These are phyloP conservation scores for Argyresthia goedartella DNA, from an alignment of 2,888 invertebrate genomes.

Conservation along the genomic window DNA sequence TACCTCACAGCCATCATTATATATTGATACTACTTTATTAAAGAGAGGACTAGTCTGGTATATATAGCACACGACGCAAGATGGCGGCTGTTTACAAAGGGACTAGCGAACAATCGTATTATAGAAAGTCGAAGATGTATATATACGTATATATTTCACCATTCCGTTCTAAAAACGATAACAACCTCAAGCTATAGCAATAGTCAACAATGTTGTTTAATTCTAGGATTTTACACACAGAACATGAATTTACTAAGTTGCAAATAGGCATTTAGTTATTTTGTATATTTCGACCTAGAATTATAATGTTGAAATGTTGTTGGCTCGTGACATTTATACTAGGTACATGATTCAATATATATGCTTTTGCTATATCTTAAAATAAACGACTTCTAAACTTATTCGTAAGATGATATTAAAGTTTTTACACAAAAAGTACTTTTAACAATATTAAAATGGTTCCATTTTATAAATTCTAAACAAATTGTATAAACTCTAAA, in stretches of 20 bases:
- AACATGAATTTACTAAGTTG: constrained; percentile 44
- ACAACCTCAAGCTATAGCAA: constrained; percentile 72
- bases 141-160: constrained; percentile 42
- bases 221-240: constrained; percentile 63
- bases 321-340: neutral
- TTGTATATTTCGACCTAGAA: constrained; percentile 2
- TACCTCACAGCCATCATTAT: constrained; percentile 72
- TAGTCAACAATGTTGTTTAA: constrained; percentile 68
- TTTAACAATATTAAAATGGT: constrained; percentile 1
- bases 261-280: constrained; percentile 27
- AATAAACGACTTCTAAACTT: neutral
- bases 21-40: constrained; percentile 69
- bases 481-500: neutral
- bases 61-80: constrained; percentile 43
- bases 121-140: constrained; percentile 19
- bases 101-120: constrained; percentile 62
- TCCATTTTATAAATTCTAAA: neutral
- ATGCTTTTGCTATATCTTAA: neutral
- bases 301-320: neutral
- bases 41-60: constrained; percentile 62
- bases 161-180: constrained; percentile 67
- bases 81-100: constrained; percentile 66
- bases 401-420: neutral
- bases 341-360: neutral
- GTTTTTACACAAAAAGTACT: neutral